Evolutionary conservation across 2,797 vertebrate genomes (phyloP), one percentile per base, ranked within the genome.

Genomic region (Hozukius guyotensis): DNA sequence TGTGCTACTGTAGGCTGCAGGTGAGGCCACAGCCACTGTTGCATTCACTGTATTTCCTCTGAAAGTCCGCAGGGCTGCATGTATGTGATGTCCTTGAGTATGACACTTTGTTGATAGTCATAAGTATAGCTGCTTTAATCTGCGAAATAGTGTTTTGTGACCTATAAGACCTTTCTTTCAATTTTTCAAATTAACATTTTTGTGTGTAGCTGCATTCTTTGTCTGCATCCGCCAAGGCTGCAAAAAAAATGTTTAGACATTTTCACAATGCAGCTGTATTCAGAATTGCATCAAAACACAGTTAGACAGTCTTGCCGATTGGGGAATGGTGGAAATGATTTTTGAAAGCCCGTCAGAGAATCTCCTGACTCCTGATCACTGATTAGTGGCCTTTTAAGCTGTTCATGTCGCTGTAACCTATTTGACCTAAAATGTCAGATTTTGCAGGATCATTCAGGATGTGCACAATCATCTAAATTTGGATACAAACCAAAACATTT

Each of bases 1-100:
- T 99, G 89, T 99, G 98, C 95, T 99, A 99, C 95, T 99, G 98
- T 93, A 96, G 98, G 88, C 97, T 99, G 87, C 98, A 99, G 98
- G 98, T 99, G 94, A 95, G 94, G 14, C 16, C 62, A 27, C 25
- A 53, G 11, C 12, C 16, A 55, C 20, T 52, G 32, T 64, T 63
- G 11, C 24, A 46, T 77, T 72, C 6, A 18, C 11, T 53, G 24
- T 22, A 6, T 57, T 66, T 68, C 4, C 18, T 53, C 7, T 42
- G 31, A 62, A 20, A 5, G 29, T 71, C 69, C 49, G 13, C 34
- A 67, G 14, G 68, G 36, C 65, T 68, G 52, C 24, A 61, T 42
- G 20, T 36, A 38, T 18, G 9, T 1, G 11, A 46, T 53, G 65
- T 57, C 34, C 29, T 64, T 56, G 4, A 55, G 4, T 31, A 2